These are phyloP conservation scores for Hepsetus odoe DNA, from an alignment of 2,113 vertebrate genomes.

Conservation along the genomic window DNA sequence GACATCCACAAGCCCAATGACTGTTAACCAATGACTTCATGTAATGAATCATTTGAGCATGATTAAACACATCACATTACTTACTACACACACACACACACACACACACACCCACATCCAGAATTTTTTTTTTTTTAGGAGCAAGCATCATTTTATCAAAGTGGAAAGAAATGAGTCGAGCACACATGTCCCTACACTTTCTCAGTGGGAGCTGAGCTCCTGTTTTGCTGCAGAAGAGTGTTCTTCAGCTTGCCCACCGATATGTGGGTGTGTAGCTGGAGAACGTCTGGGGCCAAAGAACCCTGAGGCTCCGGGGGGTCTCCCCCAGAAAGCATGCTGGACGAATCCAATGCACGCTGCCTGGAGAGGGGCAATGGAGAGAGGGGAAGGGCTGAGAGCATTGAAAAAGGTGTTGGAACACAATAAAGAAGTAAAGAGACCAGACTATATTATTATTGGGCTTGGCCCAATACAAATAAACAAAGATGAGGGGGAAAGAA, in stretches of 20 bases:
- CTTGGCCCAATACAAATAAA: no score
- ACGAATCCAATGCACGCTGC: conserved; percentile 64
- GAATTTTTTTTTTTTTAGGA: neutral
- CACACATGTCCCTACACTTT: conserved; percentile 69
- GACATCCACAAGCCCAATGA: conserved; percentile 13
- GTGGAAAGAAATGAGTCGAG: neutral
- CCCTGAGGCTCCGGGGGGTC: conserved; percentile 18
- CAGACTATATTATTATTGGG: no score
- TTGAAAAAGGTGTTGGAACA: conserved; percentile 17
- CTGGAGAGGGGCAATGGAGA: conserved; percentile 64
- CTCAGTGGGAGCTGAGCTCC: conserved; percentile 58
- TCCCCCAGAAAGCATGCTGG: conserved; percentile 54
- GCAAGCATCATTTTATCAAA: neutral
- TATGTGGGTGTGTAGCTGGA: conserved; percentile 73
- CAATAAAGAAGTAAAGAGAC: neutral
- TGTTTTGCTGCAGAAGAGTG: conserved; percentile 71
- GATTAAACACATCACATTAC: neutral
- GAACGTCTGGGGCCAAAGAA: no score
- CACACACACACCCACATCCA: neutral
- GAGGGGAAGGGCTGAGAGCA: conserved; percentile 28
- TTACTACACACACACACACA: neutral
- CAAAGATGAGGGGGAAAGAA: no score
- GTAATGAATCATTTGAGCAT: conserved; percentile 10
- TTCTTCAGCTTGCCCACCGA: conserved; percentile 75
- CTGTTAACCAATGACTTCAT: neutral